Evolutionary conservation across 2,797 vertebrate species (phyloP).

Genomic region (Crocodylus rhombifer): DNA sequence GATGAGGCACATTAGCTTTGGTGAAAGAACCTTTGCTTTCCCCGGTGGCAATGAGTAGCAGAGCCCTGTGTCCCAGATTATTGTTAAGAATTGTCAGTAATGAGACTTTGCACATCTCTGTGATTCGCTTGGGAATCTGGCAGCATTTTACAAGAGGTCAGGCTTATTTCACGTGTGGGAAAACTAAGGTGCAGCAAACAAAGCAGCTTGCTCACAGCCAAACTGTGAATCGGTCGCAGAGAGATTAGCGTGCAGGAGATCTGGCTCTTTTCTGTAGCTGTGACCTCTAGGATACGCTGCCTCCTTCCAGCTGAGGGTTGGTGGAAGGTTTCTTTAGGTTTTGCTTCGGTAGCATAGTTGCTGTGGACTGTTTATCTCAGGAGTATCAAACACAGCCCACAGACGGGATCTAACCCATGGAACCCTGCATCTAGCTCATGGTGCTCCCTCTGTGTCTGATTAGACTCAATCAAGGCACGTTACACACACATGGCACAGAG

Average conservation of each 20-base stretch:
- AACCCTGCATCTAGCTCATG: no score
- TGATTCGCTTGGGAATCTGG: not conserved
- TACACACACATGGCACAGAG: no score
- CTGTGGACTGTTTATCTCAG: not conserved
- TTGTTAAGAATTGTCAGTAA: not conserved
- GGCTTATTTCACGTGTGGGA: rapidly evolving
- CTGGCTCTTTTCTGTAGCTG: not conserved
- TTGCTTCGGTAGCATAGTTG: not conserved
- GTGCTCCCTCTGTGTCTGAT: no score
- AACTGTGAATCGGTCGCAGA: not conserved
- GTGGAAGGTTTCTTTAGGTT: not conserved
- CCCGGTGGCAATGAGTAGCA: rapidly evolving
- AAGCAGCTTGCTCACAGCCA: not conserved
- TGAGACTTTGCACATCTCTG: rapidly evolving
- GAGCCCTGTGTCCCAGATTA: not conserved
- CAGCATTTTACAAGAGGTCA: not conserved
- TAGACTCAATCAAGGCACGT: no score
- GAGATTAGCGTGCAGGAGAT: not conserved
- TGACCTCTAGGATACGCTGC: not conserved
- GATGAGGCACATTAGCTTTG: rapidly evolving
- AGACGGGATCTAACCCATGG: no score
- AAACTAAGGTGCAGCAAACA: not conserved
- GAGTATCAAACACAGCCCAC: no score
- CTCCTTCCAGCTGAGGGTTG: rapidly evolving
- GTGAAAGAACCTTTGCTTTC: rapidly evolving